Evolutionary conservation across 2,888 invertebrate genomes (phyloP).

Genomic region (Lapara coniferarum): DNA sequence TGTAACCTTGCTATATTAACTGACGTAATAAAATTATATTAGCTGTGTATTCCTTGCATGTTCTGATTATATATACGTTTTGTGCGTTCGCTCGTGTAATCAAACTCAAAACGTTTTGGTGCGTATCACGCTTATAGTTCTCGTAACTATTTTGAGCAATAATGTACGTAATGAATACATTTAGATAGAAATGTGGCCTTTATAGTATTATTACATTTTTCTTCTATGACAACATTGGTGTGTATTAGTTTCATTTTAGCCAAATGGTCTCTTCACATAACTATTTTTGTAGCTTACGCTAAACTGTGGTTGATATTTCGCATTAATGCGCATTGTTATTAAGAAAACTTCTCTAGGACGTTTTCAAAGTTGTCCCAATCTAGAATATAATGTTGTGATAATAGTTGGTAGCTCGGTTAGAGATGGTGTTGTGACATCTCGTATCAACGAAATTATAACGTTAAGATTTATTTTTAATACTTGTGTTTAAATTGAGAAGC

Average conservation of each 20-base stretch:
- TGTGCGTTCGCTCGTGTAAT: conserved; percentile 2
- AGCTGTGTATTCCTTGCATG: background rate
- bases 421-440: conserved; percentile 6
- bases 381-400: conserved; percentile 22
- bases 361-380: conserved; percentile 12
- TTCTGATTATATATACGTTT: background rate
- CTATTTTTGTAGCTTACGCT: conserved; percentile 23
- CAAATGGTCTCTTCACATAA: conserved; percentile 34
- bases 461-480: background rate
- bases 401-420: conserved; percentile 14
- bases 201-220: conserved; percentile 46
- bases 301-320: background rate
- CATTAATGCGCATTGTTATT: conserved; percentile 7
- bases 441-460: conserved; percentile 18
- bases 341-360: conserved; percentile 2
- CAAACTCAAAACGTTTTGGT: background rate
- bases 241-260: conserved; percentile 26
- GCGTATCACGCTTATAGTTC: background rate
- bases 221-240: conserved; percentile 43
- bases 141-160: conserved; percentile 49
- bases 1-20: conserved; percentile 7
- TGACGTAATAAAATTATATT: background rate
- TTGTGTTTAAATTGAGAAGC: conserved; percentile 12
- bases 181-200: conserved; percentile 56
- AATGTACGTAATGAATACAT: conserved; percentile 43